A percentile compares a stretch with the other conserved stretches of the same genome.
Evolutionary conservation across 2,113 vertebrate genomes (phyloP).

Genomic region (Strix aluco): DNA sequence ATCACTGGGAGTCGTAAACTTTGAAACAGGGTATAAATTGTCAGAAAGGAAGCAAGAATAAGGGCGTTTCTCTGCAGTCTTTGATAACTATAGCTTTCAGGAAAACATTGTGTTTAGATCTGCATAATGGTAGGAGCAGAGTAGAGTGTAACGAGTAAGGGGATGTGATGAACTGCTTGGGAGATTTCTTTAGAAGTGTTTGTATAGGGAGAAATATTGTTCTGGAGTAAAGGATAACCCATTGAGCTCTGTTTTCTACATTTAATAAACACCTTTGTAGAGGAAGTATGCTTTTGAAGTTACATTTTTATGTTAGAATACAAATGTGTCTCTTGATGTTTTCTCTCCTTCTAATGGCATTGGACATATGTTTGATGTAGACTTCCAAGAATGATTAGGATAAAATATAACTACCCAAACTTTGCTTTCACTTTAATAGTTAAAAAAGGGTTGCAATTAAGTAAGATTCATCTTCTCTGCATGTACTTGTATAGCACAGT

Average conservation of each 20-base stretch:
- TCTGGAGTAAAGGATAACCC: background rate
- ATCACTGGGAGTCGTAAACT: background rate
- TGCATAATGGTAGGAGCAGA: background rate
- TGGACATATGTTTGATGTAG: background rate
- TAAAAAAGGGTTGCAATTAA: background rate
- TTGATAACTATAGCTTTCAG: constrained; percentile 19
- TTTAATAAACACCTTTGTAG: background rate
- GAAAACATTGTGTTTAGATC: background rate
- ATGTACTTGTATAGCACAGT: background rate
- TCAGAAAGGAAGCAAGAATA: constrained; percentile 16
- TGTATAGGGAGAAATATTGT: background rate
- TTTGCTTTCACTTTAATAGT: background rate
- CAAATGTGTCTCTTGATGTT: background rate
- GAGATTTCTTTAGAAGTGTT: background rate
- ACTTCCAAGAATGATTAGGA: background rate
- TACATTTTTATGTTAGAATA: background rate
- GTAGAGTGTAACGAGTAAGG: background rate
- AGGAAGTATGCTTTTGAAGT: background rate
- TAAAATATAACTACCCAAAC: background rate
- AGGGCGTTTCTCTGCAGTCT: background rate
- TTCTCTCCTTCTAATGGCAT: background rate
- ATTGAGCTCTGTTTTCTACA: background rate
- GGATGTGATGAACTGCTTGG: background rate
- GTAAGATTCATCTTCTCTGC: background rate
- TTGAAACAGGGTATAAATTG: constrained; percentile 1